Evolutionary conservation across 2,113 vertebrate genomes (phyloP).

Genomic region (Notarius lentiginosus): DNA sequence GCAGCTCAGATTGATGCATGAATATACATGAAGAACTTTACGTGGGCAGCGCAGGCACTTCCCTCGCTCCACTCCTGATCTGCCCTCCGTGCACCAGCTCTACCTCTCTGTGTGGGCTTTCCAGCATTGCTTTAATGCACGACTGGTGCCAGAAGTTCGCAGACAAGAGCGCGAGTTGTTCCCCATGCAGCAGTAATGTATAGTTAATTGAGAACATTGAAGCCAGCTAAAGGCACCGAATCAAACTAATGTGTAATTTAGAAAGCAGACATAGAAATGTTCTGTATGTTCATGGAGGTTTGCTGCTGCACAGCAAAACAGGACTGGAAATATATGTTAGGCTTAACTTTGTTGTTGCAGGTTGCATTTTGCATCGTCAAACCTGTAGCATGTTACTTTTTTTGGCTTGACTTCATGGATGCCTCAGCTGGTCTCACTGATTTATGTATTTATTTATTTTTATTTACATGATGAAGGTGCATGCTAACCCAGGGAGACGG

Average conservation of each 20-base stretch:
- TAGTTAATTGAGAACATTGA: slow-evolving; percentile 25
- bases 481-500: neutral
- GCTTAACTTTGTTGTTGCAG: neutral
- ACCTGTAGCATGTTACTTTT: neutral
- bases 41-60: slow-evolving; percentile 25
- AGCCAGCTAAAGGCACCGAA: neutral
- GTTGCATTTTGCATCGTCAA: neutral
- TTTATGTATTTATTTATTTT: neutral
- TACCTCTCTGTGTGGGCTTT: slow-evolving; percentile 24
- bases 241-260: neutral
- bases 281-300: neutral
- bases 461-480: neutral
- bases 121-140: slow-evolving; percentile 12
- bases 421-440: neutral
- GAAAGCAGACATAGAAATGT: neutral
- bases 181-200: slow-evolving; percentile 25
- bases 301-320: neutral
- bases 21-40: slow-evolving; percentile 22
- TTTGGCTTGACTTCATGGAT: neutral
- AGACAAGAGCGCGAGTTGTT: neutral
- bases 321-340: neutral
- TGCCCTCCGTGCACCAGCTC: slow-evolving; percentile 1
- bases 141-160: neutral
- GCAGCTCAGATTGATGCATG: slow-evolving; percentile 9
- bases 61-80: neutral